phyloP scores from a whole-genome alignment of 2,797 vertebrate species.

The Leptoclinus maculatus region DNA sequence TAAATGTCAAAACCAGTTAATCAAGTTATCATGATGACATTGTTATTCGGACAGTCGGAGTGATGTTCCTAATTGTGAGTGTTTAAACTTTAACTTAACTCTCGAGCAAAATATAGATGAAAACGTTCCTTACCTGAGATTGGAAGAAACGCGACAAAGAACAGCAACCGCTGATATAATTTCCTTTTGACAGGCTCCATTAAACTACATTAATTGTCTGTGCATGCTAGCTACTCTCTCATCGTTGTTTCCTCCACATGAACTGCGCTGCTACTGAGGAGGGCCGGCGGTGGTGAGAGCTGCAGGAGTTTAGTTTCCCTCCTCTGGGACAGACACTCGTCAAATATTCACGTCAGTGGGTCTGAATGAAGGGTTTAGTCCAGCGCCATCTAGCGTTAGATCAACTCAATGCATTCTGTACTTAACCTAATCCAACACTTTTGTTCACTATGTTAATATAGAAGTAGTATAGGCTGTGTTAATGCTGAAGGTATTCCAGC shows the following conservation, averaged over 20 bases:
- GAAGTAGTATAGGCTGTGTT: neutral
- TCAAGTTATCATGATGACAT: too few relatives aligned
- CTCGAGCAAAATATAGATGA: neutral
- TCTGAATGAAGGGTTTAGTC: neutral
- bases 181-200: conserved; percentile 83
- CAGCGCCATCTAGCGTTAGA: conserved; percentile 58
- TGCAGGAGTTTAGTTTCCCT: conserved; percentile 59
- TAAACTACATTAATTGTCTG: conserved; percentile 71
- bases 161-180: conserved; percentile 78
- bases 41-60: neutral
- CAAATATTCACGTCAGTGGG: conserved; percentile 11
- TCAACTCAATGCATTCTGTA: neutral
- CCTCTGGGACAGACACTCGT: conserved; percentile 54
- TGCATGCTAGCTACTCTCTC: conserved; percentile 77
- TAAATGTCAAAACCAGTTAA: neutral
- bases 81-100: neutral
- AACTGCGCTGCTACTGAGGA: conserved; percentile 59
- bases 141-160: conserved; percentile 73
- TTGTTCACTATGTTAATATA: neutral
- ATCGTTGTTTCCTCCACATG: conserved; percentile 60
- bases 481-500: neutral
- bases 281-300: conserved; percentile 14
- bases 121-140: conserved; percentile 82
- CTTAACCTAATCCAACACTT: neutral
- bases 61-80: neutral